Evolutionary conservation across 2,888 invertebrate genomes (phyloP).

Genomic region (Ectemnius cavifrons): DNA sequence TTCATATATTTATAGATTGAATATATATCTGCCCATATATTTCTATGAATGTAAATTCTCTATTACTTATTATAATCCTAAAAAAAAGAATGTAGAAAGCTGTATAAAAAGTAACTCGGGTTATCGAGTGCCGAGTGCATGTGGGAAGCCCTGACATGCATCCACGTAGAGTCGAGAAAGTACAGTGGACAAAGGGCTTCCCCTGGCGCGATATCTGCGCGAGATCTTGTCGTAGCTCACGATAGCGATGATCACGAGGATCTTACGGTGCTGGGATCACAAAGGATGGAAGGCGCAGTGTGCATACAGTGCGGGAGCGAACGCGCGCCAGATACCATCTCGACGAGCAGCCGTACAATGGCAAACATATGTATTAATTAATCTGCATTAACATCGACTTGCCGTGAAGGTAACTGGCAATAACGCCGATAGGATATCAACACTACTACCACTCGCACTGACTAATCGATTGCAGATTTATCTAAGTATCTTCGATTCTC

Average conservation of each 20-base stretch:
- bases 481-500: no score
- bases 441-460: no score
- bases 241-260: slow-evolving; percentile 46
- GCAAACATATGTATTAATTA: slow-evolving; percentile 66
- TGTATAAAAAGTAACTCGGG: no score
- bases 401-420: slow-evolving; percentile 20
- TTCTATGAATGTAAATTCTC: no score
- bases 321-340: slow-evolving; percentile 59
- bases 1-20: no score
- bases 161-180: slow-evolving; percentile 30
- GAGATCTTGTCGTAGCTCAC: slow-evolving; percentile 61
- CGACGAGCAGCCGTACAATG: slow-evolving; percentile 61
- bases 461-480: no score
- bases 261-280: slow-evolving; percentile 54
- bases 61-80: no score
- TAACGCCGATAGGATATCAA: no score
- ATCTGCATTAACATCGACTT: slow-evolving; percentile 51
- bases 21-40: no score
- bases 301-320: no score
- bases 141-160: neutral
- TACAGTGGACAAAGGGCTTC: slow-evolving; percentile 45
- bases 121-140: neutral
- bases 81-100: no score
- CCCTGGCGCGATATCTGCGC: slow-evolving; percentile 51
- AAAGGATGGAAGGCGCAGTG: slow-evolving; percentile 48